phyloP scores from a whole-genome alignment of 2,797 vertebrate species.

The Chrysocyon brachyurus region DNA sequence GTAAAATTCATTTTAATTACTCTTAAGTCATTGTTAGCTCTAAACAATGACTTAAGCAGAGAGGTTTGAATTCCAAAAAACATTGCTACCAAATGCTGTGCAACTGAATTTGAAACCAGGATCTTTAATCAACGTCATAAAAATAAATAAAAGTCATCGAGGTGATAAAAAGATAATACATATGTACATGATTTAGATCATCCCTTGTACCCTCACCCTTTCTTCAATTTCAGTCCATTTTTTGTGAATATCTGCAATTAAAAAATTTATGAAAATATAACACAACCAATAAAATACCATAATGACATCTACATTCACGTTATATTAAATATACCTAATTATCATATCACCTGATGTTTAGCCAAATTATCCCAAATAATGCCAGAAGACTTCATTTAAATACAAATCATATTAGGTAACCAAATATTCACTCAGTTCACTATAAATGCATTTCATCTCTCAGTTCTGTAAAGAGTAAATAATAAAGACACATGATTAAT shows the following conservation, averaged over 20 bases:
- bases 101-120: neutral
- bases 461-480: constrained; percentile 47
- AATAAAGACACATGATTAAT: constrained; percentile 1
- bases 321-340: neutral
- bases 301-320: neutral
- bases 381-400: neutral
- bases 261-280: constrained; percentile 11
- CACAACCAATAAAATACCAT: neutral
- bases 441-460: constrained; percentile 26
- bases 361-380: constrained; percentile 44
- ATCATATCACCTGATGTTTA: neutral
- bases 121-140: constrained; percentile 34
- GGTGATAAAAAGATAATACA: neutral
- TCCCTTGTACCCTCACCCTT: neutral
- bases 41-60: constrained; percentile 38
- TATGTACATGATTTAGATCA: neutral
- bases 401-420: neutral
- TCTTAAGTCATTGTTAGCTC: constrained; percentile 35
- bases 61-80: constrained; percentile 7
- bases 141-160: constrained; percentile 25
- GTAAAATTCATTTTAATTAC: neutral
- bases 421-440: constrained; percentile 32
- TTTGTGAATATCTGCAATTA: constrained; percentile 14
- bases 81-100: neutral
- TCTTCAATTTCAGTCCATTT: neutral